Base-by-base conservation (phyloP, 2,113 vertebrate genomes). In the Cebus imitator region DNA sequence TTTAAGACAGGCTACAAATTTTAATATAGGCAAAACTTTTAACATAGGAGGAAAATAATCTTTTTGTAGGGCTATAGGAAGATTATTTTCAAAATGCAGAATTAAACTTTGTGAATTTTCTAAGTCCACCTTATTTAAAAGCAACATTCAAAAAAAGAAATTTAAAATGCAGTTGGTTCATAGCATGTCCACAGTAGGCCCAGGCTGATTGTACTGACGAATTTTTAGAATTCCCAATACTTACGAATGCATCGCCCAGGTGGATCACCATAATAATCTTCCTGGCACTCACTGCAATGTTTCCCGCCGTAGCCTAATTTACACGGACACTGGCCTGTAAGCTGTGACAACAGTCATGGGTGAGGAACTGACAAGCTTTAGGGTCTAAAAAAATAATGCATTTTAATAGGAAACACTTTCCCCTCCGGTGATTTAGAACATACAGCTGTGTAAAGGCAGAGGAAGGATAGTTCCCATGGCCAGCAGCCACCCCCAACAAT, bases 291-390 rank as follows among this genome's bases (percentile, higher is more conserved):
- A 0, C 98, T 95, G 83, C 99, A 99, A 50, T 35, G 79, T 94
- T 97, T 98, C 93, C 99, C 99, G 0, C 98, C 98, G 58, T 99
- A 99, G 91, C 99, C 99, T 30, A 90, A 55, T 72, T 98, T 99
- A 89, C 99, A 99, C 0, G 43, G 98, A 98, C 99, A 99, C 88
- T 99, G 99, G 80, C 99, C 99, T 87, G 99, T 99, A 97, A 99
- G 27, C 99, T 99, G 98, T 90, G 98, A 96, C 95, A 70, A 98
- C 48, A 98, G 68, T 90, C 52, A 20, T 6, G 61, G 85, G 35
- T 97, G 66, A 98, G 78, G 55, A 94, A 90, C 1, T 50, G 66
- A 88, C 90, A 57, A 92, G 58, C 8, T 90, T 57, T 95, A 57
- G 64, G 57, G 81, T 85, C 70, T 90, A 37, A 87, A 82, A 70